A percentile compares a stretch with the other conserved stretches of the same genome.
These are phyloP conservation scores for Cepaea nemoralis DNA, from an alignment of 1,140 invertebrate genomes.

Conservation along the genomic window DNA sequence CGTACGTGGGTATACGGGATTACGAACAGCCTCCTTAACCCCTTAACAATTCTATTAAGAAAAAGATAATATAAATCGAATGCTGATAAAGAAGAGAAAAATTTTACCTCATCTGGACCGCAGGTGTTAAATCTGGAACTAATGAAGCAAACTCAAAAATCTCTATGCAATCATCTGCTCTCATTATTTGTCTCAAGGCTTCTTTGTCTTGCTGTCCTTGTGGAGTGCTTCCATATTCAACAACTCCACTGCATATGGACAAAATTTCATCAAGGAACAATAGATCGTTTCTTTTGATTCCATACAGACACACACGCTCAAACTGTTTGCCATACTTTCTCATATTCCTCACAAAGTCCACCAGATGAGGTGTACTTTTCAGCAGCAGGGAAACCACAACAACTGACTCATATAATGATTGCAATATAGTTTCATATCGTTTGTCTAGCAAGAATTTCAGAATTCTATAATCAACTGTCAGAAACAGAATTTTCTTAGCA, in stretches of 20 bases:
- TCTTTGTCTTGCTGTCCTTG: slow-evolving; percentile 14
- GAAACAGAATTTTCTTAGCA: slow-evolving; percentile 16
- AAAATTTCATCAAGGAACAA: slow-evolving; percentile 12
- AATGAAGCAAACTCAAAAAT: background rate
- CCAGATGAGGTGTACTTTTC: background rate
- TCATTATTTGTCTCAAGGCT: background rate
- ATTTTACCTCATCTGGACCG: background rate
- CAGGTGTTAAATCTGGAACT: background rate
- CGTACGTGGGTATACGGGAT: too few relatives aligned
- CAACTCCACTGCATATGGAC: slow-evolving; percentile 24
- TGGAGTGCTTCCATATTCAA: background rate
- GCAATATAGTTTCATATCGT: slow-evolving; percentile 5
- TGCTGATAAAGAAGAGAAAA: background rate
- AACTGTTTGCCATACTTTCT: slow-evolving; percentile 5
- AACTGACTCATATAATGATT: slow-evolving; percentile 4
- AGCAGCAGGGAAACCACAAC: slow-evolving; percentile 2
- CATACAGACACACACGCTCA: slow-evolving; percentile 16
- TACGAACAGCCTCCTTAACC: too few relatives aligned
- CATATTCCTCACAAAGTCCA: background rate
- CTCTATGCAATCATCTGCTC: background rate
- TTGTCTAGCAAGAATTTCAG: slow-evolving; percentile 6
- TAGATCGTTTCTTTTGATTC: slow-evolving; percentile 8
- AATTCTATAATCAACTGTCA: background rate
- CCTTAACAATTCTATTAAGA: too few relatives aligned
- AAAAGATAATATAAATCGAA: too few relatives aligned